Conservation (phyloP, 2,888 invertebrate species). For the Clitarchus hookeri region DNA sequence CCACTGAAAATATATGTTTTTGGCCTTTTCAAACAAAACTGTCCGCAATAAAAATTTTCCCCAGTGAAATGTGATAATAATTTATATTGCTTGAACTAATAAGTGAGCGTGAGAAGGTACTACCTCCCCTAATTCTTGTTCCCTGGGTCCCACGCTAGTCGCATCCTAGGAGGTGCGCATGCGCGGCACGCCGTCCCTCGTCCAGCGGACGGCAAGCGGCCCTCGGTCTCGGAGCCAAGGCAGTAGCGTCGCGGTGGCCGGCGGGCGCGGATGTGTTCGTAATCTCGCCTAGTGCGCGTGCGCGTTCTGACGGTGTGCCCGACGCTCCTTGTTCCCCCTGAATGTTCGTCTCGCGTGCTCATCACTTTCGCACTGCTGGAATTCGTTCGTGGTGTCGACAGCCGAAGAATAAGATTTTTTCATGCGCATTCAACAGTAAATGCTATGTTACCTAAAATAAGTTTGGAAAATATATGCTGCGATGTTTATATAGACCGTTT, state of each 20-base stretch:
- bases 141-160: too few species aligned
- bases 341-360: too few species aligned
- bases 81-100: too few species aligned
- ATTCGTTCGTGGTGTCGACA: not conserved
- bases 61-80: too few species aligned
- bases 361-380: too few species aligned
- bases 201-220: not conserved
- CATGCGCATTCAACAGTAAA: too few species aligned
- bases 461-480: not conserved
- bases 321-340: not conserved
- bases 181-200: not conserved
- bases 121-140: too few species aligned
- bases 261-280: not conserved
- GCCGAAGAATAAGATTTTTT: too few species aligned
- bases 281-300: not conserved
- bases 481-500: not conserved
- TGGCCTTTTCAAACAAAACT: too few species aligned
- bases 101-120: too few species aligned
- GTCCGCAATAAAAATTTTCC: too few species aligned
- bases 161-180: not conserved
- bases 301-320: not conserved
- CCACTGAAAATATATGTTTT: too few species aligned
- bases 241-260: not conserved
- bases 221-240: not conserved
- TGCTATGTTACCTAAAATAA: not conserved